Conservation (phyloP, 2,113 vertebrate species). For the Gadus macrocephalus region DNA sequence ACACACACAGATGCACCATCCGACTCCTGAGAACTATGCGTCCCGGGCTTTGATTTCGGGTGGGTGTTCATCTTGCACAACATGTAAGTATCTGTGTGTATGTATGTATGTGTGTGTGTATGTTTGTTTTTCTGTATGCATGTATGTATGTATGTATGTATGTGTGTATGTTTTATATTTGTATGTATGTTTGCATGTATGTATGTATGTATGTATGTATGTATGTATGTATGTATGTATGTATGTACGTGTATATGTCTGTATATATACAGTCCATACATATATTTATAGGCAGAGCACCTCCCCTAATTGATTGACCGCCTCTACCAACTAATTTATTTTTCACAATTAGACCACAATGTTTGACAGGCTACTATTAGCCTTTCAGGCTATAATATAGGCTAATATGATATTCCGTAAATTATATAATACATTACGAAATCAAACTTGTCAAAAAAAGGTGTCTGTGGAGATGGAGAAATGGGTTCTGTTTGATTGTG, state of each 20-base stretch:
- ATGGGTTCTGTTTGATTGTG: too few species aligned
- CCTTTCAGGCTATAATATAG: too few species aligned
- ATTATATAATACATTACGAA: too few species aligned
- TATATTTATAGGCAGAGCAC: too few species aligned
- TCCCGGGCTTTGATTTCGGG: background rate
- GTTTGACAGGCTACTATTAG: too few species aligned
- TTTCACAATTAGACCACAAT: too few species aligned
- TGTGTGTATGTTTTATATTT: constrained; percentile 1
- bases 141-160: background rate
- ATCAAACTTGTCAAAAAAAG: too few species aligned
- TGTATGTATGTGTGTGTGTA: background rate
- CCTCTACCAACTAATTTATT: too few species aligned
- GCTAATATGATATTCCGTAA: too few species aligned
- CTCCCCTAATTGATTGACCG: too few species aligned
- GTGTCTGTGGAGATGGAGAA: too few species aligned
- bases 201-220: background rate
- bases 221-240: background rate
- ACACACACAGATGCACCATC: constrained; percentile 2
- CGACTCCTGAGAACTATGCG: background rate
- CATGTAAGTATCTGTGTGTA: background rate
- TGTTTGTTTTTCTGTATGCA: background rate
- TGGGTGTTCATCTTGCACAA: background rate
- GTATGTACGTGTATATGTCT: background rate
- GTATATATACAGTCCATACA: background rate
- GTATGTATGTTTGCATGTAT: background rate